phyloP scores from a whole-genome alignment of 92 coral and sea anemone genomes.

The Muricea muricata region DNA sequence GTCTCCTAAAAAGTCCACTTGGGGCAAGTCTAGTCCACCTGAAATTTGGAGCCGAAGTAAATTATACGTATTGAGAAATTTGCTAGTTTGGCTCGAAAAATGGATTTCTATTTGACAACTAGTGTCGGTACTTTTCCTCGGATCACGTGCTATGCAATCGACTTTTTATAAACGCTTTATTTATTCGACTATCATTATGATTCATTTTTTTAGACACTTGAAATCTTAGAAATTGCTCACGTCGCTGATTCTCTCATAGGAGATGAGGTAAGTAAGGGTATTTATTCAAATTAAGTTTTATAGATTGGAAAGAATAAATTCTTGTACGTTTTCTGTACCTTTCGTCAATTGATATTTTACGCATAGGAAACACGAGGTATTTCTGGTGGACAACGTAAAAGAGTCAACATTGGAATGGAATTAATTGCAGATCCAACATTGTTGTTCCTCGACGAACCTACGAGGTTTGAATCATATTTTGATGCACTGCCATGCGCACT shows the following conservation, averaged over 20 bases:
- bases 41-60: too few relatives aligned
- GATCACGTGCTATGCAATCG: too few relatives aligned
- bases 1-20: too few relatives aligned
- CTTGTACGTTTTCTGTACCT: neutral
- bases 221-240: slow-evolving; percentile 50
- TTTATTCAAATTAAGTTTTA: too few relatives aligned
- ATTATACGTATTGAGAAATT: too few relatives aligned
- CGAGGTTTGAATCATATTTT: slow-evolving; percentile 52
- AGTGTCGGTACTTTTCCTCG: too few relatives aligned
- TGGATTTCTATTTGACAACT: too few relatives aligned
- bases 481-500: too few relatives aligned
- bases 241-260: slow-evolving; percentile 70
- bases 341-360: neutral
- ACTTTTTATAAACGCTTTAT: too few relatives aligned
- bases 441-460: slow-evolving; percentile 77
- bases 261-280: slow-evolving; percentile 61
- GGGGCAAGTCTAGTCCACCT: too few relatives aligned
- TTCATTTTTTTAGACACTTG: slow-evolving; percentile 54
- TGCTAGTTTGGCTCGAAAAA: too few relatives aligned
- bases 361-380: slow-evolving; percentile 72
- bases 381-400: slow-evolving; percentile 78
- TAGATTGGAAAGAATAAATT: neutral
- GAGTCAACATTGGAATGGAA: slow-evolving; percentile 85
- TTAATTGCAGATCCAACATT: slow-evolving; percentile 74
- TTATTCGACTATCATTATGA: too few relatives aligned